phyloP scores from a whole-genome alignment of 2,888 invertebrate genomes.

The Argyra leucocephala region DNA sequence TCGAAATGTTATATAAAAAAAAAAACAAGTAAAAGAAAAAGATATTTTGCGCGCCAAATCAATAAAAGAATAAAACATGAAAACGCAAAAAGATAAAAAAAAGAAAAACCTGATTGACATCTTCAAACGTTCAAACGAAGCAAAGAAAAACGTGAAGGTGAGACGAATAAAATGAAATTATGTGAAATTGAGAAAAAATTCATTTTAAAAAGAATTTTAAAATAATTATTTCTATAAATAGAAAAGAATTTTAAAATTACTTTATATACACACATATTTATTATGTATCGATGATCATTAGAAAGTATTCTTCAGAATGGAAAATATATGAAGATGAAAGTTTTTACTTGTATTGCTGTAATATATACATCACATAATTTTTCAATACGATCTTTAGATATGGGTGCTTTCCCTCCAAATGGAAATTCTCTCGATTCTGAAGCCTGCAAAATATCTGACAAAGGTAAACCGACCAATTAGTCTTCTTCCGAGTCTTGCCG shows the following conservation, averaged over 20 bases:
- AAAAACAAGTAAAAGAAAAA: not conserved
- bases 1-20: slow-evolving; percentile 3
- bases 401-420: no score
- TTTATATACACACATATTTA: no score
- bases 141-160: slow-evolving; percentile 1
- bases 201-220: not conserved
- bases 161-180: not conserved
- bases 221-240: not conserved
- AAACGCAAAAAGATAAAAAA: not conserved
- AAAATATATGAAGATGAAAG: no score
- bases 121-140: not conserved
- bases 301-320: no score
- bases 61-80: not conserved
- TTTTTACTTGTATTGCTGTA: no score
- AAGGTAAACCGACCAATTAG: no score
- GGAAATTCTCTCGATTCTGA: no score
- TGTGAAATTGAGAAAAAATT: not conserved
- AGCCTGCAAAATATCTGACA: no score
- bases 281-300: no score
- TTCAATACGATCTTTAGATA: no score
- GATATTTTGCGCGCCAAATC: slow-evolving; percentile 1
- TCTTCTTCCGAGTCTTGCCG: no score
- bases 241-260: not conserved
- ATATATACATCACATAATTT: no score
- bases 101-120: not conserved